Evolutionary conservation across 2,113 vertebrate genomes (phyloP), one percentile per base, ranked within the genome.

Genomic region (Naja naja): DNA sequence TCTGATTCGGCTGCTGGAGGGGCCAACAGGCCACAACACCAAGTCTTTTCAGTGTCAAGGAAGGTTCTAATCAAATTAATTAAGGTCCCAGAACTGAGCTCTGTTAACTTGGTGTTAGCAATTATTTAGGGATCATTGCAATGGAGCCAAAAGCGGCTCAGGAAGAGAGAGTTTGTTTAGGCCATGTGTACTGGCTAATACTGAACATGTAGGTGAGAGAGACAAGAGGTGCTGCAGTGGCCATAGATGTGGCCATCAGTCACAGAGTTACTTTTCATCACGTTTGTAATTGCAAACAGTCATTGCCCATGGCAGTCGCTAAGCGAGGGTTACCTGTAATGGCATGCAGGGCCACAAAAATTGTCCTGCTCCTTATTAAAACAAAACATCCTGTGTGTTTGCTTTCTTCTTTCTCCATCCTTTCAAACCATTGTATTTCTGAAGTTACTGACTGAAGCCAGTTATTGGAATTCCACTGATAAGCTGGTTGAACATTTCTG

Each of bases 401-500:
- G 85, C 47, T 30, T 87, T 81, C 25, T 27, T 49, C 25, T n/a
- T 30, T 30, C 16, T n/a, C 30, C 87, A 53, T n/a, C 47, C 52
- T 88, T 88, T 34, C 16, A 4, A 88, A 53, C 27, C 23, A n/a
- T 25, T 45, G 25, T 30, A 27, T 45, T 60, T 27, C 16, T 45
- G 88, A 64, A 47, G 58, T 64, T 64, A 30, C 43, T 69, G 58
- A 49, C 45, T 81, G 34, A 45, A 60, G 22, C 20, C 22, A 34
- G 3, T 30, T 30, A 1, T 85, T 52, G 54, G 58, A 5, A 47
- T 52, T n/a, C 39, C 30, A 20, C 95, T 94, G 90, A 95, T 94
- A 86, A 95, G 69, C 94, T 87, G 94, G 90, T 96, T 39, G 96
- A 53, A 85, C 95, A 94, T 85, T 53, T 94, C 23, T 97, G 0